These are phyloP conservation scores for Tangara arthus DNA, from an alignment of 2,797 vertebrate species.

Conservation along the genomic window DNA sequence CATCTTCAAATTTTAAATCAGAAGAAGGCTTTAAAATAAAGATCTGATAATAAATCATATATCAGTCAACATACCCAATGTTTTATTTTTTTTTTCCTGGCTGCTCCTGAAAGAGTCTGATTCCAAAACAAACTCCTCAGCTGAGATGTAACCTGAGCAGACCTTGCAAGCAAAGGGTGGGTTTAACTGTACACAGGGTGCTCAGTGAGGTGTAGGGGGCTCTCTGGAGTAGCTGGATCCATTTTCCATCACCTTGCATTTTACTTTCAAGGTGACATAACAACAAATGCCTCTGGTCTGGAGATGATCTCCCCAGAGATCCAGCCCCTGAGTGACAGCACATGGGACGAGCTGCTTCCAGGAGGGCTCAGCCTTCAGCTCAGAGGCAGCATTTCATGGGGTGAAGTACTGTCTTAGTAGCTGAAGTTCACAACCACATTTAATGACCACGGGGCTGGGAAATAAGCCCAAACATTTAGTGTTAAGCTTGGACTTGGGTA, in stretches of 20 bases:
- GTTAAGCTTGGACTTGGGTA: neutral
- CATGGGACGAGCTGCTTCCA: neutral
- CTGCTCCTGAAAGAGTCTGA: neutral
- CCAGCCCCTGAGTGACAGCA: neutral
- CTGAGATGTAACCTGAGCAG: neutral
- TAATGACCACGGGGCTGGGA: neutral
- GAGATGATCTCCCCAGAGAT: neutral
- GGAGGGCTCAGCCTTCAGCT: neutral
- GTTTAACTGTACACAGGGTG: neutral
- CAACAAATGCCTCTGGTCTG: neutral
- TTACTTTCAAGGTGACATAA: neutral
- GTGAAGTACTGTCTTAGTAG: neutral
- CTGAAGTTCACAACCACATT: neutral
- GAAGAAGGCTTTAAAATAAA: neutral
- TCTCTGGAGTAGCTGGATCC: neutral
- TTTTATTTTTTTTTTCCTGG: neutral
- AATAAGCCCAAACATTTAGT: neutral
- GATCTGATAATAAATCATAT: neutral
- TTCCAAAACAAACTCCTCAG: neutral
- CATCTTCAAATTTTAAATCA: neutral
- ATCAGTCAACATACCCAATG: neutral
- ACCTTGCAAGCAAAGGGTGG: neutral
- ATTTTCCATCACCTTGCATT: neutral
- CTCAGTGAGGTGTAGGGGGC: neutral
- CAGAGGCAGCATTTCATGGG: neutral